Conservation (phyloP, 2,113 vertebrate genomes). For the Chaetodon auriga region DNA sequence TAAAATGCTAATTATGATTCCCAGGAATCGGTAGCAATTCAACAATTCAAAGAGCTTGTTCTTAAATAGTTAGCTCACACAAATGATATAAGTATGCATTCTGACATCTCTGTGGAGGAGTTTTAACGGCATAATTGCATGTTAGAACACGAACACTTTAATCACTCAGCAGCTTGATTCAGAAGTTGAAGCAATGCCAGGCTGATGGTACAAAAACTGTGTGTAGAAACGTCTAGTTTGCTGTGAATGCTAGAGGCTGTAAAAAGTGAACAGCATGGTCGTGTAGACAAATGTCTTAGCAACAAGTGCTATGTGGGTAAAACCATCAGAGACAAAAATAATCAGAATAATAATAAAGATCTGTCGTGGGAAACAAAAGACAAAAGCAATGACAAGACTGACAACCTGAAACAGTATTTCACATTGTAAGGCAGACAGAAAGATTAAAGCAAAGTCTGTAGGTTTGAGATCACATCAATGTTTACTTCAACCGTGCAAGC, state of each 20-base stretch:
- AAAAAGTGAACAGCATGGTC: neutral
- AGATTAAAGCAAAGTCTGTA: conserved; percentile 64
- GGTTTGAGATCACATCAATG: conserved; percentile 62
- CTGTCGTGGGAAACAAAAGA: conserved; percentile 36
- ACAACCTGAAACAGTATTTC: conserved; percentile 25
- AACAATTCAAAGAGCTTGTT: neutral
- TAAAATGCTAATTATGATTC: neutral
- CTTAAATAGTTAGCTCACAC: no score
- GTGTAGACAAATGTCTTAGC: conserved; percentile 24
- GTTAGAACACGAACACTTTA: conserved; percentile 32
- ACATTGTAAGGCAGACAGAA: conserved; percentile 41
- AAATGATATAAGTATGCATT: conserved; percentile 1
- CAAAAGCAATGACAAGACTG: conserved; percentile 27
- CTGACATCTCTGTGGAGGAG: conserved; percentile 11
- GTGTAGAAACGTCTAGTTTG: neutral
- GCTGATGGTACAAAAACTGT: neutral
- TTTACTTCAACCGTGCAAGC: conserved; percentile 59
- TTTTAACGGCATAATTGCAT: conserved; percentile 36
- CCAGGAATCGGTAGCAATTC: neutral
- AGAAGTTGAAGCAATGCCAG: conserved; percentile 28
- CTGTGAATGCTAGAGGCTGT: conserved; percentile 4
- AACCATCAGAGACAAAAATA: conserved; percentile 3
- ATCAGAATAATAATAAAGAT: neutral
- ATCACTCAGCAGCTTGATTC: conserved; percentile 15
- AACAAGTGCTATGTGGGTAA: neutral